Percentiles rank a stretch among this genome's conserved stretches.
Conservation (phyloP, 2,797 vertebrate species). For the Smutsia temminckii region DNA sequence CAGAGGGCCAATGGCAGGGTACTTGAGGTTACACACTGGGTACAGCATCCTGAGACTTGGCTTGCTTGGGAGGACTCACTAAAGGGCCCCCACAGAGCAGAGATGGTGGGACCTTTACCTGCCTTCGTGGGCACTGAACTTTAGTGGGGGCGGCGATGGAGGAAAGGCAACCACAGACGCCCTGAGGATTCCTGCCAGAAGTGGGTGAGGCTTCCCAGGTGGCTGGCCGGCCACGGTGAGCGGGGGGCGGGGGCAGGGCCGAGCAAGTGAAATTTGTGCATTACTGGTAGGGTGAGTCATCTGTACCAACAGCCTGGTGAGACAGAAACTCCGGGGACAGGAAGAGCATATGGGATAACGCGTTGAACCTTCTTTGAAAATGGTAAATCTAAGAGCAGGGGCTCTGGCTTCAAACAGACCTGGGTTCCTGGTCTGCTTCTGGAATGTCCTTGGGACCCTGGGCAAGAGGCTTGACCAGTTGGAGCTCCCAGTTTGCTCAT, state of each 20-base stretch:
- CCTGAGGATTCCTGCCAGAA: background rate
- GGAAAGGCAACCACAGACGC: background rate
- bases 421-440: background rate
- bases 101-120: background rate
- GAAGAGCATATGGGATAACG: slow-evolving; percentile 55
- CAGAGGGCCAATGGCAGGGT: background rate
- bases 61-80: background rate
- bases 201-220: background rate
- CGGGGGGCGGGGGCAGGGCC: background rate
- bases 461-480: background rate
- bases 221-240: background rate
- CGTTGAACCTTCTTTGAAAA: slow-evolving; percentile 43
- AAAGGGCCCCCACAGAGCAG: background rate
- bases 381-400: background rate
- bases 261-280: background rate
- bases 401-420: background rate
- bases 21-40: background rate
- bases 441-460: background rate
- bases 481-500: background rate
- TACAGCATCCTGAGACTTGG: background rate
- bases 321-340: slow-evolving; percentile 66
- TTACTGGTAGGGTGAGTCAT: slow-evolving; percentile 65
- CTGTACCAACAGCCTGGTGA: slow-evolving; percentile 67
- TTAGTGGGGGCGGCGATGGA: background rate
- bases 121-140: background rate